phyloP scores from a whole-genome alignment of 2,113 vertebrate species.

The Semicossyphus pulcher region DNA sequence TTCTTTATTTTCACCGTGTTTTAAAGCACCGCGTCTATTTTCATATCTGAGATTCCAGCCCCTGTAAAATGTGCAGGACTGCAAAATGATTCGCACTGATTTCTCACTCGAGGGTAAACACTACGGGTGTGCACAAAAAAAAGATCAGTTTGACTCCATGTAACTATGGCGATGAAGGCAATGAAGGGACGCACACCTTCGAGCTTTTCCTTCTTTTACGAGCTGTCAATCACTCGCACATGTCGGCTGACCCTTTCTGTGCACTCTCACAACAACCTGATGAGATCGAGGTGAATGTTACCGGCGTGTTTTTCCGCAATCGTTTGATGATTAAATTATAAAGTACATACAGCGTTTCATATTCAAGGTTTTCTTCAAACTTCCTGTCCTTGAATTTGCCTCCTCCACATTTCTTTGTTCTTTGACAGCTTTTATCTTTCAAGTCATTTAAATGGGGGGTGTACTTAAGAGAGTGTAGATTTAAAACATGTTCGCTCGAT shows the following conservation, averaged over 20 bases:
- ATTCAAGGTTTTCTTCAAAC: background rate
- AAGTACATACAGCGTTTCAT: background rate
- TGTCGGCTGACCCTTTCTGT: background rate
- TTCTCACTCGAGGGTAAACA: background rate
- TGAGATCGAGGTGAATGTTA: background rate
- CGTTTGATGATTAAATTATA: too few species aligned
- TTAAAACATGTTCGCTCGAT: too few species aligned
- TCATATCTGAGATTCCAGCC: too few species aligned
- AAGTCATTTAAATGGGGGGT: too few species aligned
- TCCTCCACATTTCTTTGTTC: too few species aligned
- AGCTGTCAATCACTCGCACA: conserved; percentile 18
- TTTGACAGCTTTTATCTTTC: too few species aligned
- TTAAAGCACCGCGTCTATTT: background rate
- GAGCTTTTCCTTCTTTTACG: conserved; percentile 1
- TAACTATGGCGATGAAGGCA: background rate
- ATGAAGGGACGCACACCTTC: too few species aligned
- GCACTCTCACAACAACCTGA: background rate
- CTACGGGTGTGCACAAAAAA: background rate
- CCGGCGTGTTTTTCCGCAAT: too few species aligned
- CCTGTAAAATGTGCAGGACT: background rate
- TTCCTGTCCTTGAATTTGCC: background rate
- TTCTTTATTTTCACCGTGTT: background rate
- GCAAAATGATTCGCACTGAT: background rate
- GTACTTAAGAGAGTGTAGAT: too few species aligned
- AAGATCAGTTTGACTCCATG: background rate